Base-by-base conservation (phyloP, 1,140 invertebrate species). In the Drosophila nikananu region DNA sequence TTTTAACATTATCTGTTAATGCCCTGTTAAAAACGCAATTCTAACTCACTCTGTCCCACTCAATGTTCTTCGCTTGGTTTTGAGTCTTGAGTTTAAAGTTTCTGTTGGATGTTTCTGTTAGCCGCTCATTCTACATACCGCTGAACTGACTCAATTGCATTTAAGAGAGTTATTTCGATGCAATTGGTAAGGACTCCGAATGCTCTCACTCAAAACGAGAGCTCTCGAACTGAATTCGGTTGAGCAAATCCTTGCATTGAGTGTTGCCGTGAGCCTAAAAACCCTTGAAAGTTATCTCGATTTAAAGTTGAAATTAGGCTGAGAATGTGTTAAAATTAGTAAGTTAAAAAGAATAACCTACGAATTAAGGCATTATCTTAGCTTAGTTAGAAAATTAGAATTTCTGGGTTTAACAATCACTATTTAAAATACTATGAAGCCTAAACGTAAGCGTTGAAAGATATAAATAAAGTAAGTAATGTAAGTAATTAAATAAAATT, bases 101-200 rank as follows among this genome's bases (percentile, higher is more conserved):
- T 19, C 13, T 55, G 32, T 55, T 37, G 21, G 32, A 19, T 7
- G 61, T 21, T n/a, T 35, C 25, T 49, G 48, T 44, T 23, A 15
- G 10, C 6, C 4, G 32, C 42, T 23, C 37, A 49, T 39, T 63
- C n/a, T 25, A 25, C 25, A 52, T 58, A 8, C 3, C n/a, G 5
- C 6, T 39, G 62, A 51, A 39, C 15, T 41, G 27, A 72, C 41
- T 48, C 23, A 60, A 41, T 12, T 71, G 64, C 61, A 66, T 27
- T 66, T 81, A 81, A 81, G 78, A 62, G 79, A 70, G 35, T 8
- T 3, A 9, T n/a, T 27, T 2, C 5, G 19, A 9, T 41, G 48
- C 15, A 30, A 3, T 42, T 64, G 37, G 21, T 46, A 37, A 70
- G 46, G 52, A 55, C 15, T 13, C 2, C 4, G 5, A 25, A 19